Conservation (phyloP, 1,140 invertebrate genomes). For the Heliconius congener region DNA sequence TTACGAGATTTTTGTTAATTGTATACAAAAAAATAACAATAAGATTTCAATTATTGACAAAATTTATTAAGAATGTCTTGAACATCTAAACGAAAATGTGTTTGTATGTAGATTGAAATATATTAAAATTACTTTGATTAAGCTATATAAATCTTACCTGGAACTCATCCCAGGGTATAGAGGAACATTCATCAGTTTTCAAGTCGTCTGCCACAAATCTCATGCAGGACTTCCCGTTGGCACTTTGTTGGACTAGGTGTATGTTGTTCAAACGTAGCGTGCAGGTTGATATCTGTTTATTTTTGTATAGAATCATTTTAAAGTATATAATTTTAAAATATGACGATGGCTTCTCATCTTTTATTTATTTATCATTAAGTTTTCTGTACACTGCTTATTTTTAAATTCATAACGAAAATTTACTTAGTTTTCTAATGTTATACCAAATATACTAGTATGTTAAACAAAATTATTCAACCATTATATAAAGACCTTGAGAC, state of each 20-base stretch:
- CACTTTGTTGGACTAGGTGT: constrained; percentile 91
- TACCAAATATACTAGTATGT: too few species aligned
- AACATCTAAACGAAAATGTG: constrained; percentile 17
- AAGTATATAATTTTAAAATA: background rate
- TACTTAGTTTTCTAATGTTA: too few species aligned
- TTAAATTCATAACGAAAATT: too few species aligned
- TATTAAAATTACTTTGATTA: background rate
- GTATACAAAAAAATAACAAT: background rate
- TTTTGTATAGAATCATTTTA: background rate
- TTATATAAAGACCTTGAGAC: too few species aligned
- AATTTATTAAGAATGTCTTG: background rate
- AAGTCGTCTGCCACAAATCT: constrained; percentile 90
- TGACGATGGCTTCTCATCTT: too few species aligned
- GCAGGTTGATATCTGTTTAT: constrained; percentile 87
- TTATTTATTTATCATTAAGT: too few species aligned
- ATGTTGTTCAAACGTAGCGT: constrained; percentile 91
- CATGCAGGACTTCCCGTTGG: constrained; percentile 87
- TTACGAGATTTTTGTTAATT: background rate
- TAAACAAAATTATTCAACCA: too few species aligned
- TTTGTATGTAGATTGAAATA: constrained; percentile 11
- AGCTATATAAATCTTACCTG: constrained; percentile 84
- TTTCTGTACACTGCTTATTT: too few species aligned
- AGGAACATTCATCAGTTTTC: constrained; percentile 89
- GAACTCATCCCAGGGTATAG: constrained; percentile 96
- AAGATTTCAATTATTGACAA: background rate